phyloP scores from a whole-genome alignment of 2,797 vertebrate species.

The Mormyrops boulengeri region DNA sequence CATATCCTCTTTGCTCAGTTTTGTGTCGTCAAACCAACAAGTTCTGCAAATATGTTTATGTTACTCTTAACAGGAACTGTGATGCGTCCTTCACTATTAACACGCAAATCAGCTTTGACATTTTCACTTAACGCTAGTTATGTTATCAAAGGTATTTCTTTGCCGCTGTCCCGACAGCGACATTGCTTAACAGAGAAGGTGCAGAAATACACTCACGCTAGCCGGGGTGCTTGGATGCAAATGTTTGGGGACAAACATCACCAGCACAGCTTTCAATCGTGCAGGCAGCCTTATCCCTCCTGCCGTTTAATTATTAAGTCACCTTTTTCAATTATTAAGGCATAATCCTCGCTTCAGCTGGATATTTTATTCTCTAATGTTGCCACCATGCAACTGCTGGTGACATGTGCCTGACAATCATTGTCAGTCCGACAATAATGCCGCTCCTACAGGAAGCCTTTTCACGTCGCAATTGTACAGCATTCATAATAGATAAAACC shows the following conservation, averaged over 20 bases:
- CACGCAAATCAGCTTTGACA: not conserved
- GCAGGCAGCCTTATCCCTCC: not conserved
- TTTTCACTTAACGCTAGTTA: not conserved
- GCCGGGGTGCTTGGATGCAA: not conserved
- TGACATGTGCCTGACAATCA: not conserved
- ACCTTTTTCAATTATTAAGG: conserved; percentile 7
- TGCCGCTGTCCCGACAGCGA: not conserved
- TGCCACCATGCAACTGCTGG: not conserved
- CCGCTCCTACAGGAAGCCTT: not conserved
- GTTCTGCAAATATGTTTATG: not conserved
- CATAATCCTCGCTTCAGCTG: not conserved
- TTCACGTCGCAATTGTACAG: not conserved
- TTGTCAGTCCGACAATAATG: not conserved
- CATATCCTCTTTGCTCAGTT: not conserved
- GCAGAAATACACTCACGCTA: not conserved
- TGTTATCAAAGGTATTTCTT: not conserved
- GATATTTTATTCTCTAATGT: not conserved
- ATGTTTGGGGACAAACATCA: not conserved
- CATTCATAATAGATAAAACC: not conserved
- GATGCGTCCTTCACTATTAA: not conserved
- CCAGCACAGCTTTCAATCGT: not conserved
- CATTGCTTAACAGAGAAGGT: not conserved
- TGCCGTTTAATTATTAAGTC: conserved; percentile 7
- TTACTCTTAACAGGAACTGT: not conserved
- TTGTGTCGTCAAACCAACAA: not conserved